A percentile compares a stretch with the other conserved stretches of the same genome.
These are phyloP conservation scores for Phocides pigmalion DNA, from an alignment of 1,140 invertebrate genomes.

Conservation along the genomic window DNA sequence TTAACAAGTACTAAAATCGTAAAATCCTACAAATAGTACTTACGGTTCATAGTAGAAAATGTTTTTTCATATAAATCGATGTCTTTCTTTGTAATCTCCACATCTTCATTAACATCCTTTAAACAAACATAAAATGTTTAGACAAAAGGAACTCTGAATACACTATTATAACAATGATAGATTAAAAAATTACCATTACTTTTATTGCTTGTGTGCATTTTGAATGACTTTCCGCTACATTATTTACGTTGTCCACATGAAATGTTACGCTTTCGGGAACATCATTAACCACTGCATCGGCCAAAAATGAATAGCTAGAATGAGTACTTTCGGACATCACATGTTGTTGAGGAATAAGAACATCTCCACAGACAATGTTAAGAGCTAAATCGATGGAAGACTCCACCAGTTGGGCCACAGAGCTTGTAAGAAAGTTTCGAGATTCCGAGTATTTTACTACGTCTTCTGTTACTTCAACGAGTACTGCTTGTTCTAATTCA, in stretches of 20 bases:
- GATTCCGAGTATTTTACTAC: neutral
- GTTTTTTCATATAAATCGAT: conserved; percentile 61
- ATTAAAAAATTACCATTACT: neutral
- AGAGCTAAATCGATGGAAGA: conserved; percentile 49
- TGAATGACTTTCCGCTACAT: conserved; percentile 14
- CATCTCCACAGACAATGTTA: conserved; percentile 39
- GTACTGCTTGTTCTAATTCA: conserved; percentile 50
- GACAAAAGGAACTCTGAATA: no score
- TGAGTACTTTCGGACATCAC: conserved; percentile 20
- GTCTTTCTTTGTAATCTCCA: conserved; percentile 37
- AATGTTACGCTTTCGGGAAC: conserved; percentile 41
- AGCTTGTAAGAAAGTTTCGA: conserved; percentile 14
- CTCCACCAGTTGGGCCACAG: conserved; percentile 53
- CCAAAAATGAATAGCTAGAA: conserved; percentile 59
- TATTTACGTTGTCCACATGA: conserved; percentile 38
- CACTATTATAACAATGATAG: no score
- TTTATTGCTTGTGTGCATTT: neutral
- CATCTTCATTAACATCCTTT: conserved; percentile 13
- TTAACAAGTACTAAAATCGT: neutral
- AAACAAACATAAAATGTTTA: neutral
- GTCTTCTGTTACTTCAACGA: conserved; percentile 3
- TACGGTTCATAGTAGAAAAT: conserved; percentile 69
- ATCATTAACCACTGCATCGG: conserved; percentile 43
- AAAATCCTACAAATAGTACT: conserved; percentile 35
- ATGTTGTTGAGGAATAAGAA: conserved; percentile 4